Conservation (phyloP, 2,113 vertebrate genomes). For the Engystomops pustulosus region DNA sequence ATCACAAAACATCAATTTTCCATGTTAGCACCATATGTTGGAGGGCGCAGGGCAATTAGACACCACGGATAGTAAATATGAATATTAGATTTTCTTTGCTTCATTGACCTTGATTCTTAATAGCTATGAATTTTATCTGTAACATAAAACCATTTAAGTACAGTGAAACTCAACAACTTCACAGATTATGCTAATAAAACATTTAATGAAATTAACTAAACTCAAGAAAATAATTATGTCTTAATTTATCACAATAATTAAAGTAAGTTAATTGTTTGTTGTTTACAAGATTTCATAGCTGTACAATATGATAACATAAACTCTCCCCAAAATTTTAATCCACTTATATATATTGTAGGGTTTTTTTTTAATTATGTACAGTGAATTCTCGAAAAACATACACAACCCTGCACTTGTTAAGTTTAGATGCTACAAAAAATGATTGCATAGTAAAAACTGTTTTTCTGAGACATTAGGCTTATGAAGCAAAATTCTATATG, state of each 20-base stretch:
- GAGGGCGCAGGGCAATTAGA: slow-evolving; percentile 29
- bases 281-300: no score
- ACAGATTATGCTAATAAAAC: background rate
- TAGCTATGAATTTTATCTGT: slow-evolving; percentile 2
- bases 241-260: background rate
- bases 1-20: slow-evolving; percentile 15
- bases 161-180: slow-evolving; percentile 1
- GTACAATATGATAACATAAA: no score
- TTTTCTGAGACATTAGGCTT: no score
- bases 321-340: no score
- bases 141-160: slow-evolving; percentile 18
- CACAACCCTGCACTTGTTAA: no score
- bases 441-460: no score
- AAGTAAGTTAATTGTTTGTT: background rate
- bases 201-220: background rate
- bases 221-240: background rate
- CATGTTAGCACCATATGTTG: slow-evolving; percentile 41
- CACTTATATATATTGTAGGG: no score
- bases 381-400: no score
- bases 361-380: no score
- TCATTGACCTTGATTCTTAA: slow-evolving; percentile 30
- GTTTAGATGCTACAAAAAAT: no score
- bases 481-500: no score
- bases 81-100: slow-evolving; percentile 37
- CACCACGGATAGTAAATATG: slow-evolving; percentile 38